phyloP scores from a whole-genome alignment of 2,888 invertebrate species.

The Drosophila paucipuncta region DNA sequence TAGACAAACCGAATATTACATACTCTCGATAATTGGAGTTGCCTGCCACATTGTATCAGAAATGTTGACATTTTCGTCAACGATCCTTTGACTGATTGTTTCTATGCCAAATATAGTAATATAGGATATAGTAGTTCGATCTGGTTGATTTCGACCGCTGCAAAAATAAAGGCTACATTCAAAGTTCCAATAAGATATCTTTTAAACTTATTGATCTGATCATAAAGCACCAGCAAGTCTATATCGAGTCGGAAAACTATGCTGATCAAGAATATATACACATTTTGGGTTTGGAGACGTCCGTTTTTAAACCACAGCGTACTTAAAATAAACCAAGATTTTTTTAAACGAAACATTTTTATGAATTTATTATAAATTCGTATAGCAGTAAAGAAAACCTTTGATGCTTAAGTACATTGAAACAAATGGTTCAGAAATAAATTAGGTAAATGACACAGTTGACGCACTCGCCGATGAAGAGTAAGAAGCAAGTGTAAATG shows the following conservation, averaged over 20 bases:
- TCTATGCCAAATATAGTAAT: too few species aligned
- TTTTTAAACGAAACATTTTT: conserved; percentile 52
- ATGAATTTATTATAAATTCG: conserved; percentile 76
- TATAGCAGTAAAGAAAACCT: conserved; percentile 39
- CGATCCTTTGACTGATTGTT: too few species aligned
- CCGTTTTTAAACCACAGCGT: neutral
- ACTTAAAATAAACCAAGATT: neutral
- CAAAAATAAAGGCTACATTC: neutral
- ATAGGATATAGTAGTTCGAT: neutral
- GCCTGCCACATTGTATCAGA: neutral
- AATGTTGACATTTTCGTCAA: too few species aligned
- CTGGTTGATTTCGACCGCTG: neutral
- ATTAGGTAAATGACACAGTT: conserved; percentile 44
- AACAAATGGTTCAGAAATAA: conserved; percentile 35
- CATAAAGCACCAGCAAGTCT: neutral
- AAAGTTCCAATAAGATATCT: neutral
- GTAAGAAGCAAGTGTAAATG: conserved; percentile 18
- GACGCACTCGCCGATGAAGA: conserved; percentile 18
- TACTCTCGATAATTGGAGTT: too few species aligned
- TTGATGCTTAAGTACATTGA: conserved; percentile 44
- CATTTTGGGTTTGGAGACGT: neutral
- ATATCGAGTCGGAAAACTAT: neutral
- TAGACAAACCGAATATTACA: too few species aligned
- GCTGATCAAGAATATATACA: neutral
- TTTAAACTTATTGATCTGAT: neutral